Conservation (phyloP, 2,888 invertebrate species). For the Notocelia uddmanniana region DNA sequence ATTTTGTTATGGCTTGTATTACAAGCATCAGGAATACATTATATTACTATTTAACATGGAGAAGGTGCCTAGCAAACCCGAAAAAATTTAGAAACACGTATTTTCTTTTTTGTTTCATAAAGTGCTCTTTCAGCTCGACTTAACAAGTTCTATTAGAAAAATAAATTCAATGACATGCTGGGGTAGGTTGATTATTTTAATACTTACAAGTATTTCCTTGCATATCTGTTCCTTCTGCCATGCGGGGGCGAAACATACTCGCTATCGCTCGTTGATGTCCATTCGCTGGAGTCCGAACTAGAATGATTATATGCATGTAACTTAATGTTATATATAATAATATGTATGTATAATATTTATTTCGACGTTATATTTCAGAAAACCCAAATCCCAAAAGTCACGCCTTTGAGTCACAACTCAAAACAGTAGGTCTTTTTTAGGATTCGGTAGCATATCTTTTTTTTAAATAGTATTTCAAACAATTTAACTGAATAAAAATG, state of each 20-base stretch:
- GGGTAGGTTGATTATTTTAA: no score
- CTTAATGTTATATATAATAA: neutral
- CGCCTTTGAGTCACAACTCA: no score
- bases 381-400: neutral
- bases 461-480: neutral
- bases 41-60: no score
- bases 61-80: no score
- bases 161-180: no score
- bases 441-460: neutral
- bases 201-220: constrained; percentile 70
- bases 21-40: no score
- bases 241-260: constrained; percentile 69
- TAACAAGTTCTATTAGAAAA: no score
- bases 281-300: constrained; percentile 64
- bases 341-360: neutral
- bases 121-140: no score
- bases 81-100: no score
- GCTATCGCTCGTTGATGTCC: constrained; percentile 67
- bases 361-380: neutral
- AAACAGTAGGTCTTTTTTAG: no score
- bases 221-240: constrained; percentile 57
- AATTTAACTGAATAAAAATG: neutral
- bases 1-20: no score
- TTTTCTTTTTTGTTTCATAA: no score
- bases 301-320: constrained; percentile 13